These are phyloP conservation scores for Syrrhaptes paradoxus DNA, from an alignment of 2,113 vertebrate species.

Conservation along the genomic window DNA sequence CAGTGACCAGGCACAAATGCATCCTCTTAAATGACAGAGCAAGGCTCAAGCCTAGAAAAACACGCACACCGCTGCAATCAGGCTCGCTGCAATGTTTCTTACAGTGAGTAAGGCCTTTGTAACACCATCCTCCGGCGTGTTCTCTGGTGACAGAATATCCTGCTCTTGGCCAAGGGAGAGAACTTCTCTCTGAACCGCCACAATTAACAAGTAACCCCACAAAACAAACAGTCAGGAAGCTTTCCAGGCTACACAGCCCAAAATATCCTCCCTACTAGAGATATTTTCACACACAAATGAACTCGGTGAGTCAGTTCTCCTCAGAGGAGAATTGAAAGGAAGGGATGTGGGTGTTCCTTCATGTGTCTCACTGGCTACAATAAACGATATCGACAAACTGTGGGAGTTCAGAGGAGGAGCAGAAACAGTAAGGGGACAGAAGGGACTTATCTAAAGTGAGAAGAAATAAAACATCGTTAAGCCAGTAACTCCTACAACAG, in stretches of 20 bases:
- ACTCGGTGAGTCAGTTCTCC: slow-evolving; percentile 48
- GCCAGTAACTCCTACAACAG: neutral
- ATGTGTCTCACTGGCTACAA: slow-evolving; percentile 25
- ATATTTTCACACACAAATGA: slow-evolving; percentile 17
- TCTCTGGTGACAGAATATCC: neutral
- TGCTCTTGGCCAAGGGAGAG: neutral
- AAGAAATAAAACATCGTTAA: neutral
- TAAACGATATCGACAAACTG: slow-evolving; percentile 37
- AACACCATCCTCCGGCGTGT: neutral
- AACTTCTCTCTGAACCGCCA: neutral
- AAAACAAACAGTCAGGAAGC: neutral
- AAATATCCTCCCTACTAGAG: slow-evolving; percentile 37
- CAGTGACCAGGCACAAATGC: slow-evolving; percentile 53
- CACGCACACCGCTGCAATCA: neutral
- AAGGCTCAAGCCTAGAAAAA: neutral
- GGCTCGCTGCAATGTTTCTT: neutral
- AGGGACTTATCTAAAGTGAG: neutral
- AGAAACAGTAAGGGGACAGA: neutral
- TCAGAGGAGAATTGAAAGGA: neutral
- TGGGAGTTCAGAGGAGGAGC: slow-evolving; percentile 43
- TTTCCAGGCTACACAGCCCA: neutral
- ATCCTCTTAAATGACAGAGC: neutral
- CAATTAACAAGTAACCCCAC: neutral
- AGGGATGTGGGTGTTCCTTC: slow-evolving; percentile 48
- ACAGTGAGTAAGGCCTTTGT: neutral